Percentiles rank a stretch among this genome's conserved stretches.
Evolutionary conservation across 2,797 vertebrate species (phyloP).

Genomic region (Eleutherodactylus coqui): DNA sequence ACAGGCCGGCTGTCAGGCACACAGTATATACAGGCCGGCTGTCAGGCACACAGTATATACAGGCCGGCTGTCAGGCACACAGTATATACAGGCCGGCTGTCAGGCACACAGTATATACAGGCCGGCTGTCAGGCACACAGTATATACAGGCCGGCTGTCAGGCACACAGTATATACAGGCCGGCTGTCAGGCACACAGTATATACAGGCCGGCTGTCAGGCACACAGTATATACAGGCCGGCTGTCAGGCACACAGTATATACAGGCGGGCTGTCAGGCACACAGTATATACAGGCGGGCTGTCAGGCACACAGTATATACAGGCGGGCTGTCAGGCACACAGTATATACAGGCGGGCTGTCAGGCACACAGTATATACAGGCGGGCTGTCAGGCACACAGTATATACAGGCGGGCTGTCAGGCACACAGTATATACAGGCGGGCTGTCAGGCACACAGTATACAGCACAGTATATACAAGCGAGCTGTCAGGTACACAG

Average conservation of each 20-base stretch:
- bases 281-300: background rate
- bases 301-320: no score
- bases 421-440: background rate
- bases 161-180: no score
- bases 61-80: background rate
- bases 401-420: background rate
- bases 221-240: background rate
- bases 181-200: no score
- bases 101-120: background rate
- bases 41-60: background rate
- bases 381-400: background rate
- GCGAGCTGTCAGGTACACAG: no score
- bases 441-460: background rate
- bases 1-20: no score
- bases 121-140: background rate
- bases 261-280: background rate
- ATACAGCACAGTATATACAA: no score
- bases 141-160: background rate
- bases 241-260: background rate
- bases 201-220: background rate
- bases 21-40: no score
- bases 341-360: background rate
- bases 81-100: background rate
- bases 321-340: no score
- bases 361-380: background rate